A percentile compares a stretch with the other conserved stretches of the same genome.
These are phyloP conservation scores for Holothuria leucospilota DNA, from an alignment of 53 echinoderm and acorn worm genomes.

Conservation along the genomic window DNA sequence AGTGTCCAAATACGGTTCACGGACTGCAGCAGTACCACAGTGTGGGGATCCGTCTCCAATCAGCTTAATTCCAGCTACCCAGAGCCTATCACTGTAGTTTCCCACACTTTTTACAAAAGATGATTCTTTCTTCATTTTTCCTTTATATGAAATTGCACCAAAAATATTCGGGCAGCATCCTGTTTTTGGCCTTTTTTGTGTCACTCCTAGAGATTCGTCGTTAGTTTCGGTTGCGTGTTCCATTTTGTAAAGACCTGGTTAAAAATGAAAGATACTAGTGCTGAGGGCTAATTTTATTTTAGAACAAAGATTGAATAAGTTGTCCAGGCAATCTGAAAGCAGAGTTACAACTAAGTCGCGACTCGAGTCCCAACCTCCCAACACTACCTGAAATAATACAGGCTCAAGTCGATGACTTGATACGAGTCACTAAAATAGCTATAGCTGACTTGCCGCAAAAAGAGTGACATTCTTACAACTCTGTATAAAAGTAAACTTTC, in stretches of 20 bases:
- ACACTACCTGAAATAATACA: too few relatives aligned
- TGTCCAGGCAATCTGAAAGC: too few relatives aligned
- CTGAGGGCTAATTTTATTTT: too few relatives aligned
- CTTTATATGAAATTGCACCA: neutral
- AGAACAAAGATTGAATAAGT: too few relatives aligned
- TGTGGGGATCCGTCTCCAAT: constrained; percentile 40
- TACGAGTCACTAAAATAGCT: too few relatives aligned
- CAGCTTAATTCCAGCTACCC: constrained; percentile 32
- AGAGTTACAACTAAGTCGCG: too few relatives aligned
- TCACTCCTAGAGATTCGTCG: neutral
- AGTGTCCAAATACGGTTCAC: constrained; percentile 47
- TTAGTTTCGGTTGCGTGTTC: constrained; percentile 43
- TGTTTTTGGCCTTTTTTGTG: neutral
- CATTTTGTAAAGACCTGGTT: constrained; percentile 57
- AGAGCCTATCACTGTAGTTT: constrained; percentile 18
- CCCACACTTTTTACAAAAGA: neutral
- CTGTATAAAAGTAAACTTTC: too few relatives aligned
- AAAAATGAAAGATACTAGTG: too few relatives aligned
- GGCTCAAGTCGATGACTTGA: too few relatives aligned
- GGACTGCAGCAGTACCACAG: constrained; percentile 18
- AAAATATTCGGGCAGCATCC: neutral
- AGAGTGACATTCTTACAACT: too few relatives aligned
- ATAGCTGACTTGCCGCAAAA: too few relatives aligned
- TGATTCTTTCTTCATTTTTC: neutral
- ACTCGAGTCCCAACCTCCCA: too few relatives aligned